Percentiles rank a stretch among this genome's conserved stretches.
phyloP scores from a whole-genome alignment of 2,888 invertebrate genomes.

The Xanthia icteritia region DNA sequence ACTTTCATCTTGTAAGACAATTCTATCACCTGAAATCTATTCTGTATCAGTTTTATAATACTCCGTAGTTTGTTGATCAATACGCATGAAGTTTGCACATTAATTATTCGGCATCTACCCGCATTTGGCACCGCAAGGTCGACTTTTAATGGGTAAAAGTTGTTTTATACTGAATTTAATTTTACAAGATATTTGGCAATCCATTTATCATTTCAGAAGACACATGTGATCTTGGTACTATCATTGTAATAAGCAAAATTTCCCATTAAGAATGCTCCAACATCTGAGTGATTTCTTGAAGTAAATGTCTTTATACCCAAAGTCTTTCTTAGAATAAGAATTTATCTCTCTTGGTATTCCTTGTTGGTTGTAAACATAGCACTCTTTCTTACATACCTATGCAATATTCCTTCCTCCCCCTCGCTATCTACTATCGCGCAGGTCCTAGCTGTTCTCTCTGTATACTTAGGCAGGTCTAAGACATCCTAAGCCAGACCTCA shows the following conservation, averaged over 20 bases:
- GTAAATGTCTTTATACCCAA: background rate
- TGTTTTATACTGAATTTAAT: constrained; percentile 56
- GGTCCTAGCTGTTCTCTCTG: background rate
- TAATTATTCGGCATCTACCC: constrained; percentile 56
- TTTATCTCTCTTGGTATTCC: too few species aligned
- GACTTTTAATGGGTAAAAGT: constrained; percentile 64
- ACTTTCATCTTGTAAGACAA: constrained; percentile 14
- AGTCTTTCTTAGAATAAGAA: too few species aligned
- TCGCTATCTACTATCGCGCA: too few species aligned
- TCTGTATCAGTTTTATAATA: constrained; percentile 2
- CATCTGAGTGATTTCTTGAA: background rate
- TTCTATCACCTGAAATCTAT: background rate
- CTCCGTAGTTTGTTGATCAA: constrained; percentile 24
- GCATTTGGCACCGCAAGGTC: constrained; percentile 65
- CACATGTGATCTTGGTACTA: constrained; percentile 8
- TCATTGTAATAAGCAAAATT: background rate
- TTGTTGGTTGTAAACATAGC: too few species aligned
- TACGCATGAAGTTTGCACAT: constrained; percentile 47
- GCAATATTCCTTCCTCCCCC: too few species aligned
- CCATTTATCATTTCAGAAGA: constrained; percentile 51
- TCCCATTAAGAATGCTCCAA: background rate
- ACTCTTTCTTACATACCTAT: too few species aligned
- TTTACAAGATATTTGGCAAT: constrained; percentile 52
- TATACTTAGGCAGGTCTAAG: background rate
- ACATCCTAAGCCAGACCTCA: background rate